Percentiles rank a stretch among this genome's conserved stretches.
Conservation (phyloP, 2,113 vertebrate genomes). For the Nematolebias whitei region DNA sequence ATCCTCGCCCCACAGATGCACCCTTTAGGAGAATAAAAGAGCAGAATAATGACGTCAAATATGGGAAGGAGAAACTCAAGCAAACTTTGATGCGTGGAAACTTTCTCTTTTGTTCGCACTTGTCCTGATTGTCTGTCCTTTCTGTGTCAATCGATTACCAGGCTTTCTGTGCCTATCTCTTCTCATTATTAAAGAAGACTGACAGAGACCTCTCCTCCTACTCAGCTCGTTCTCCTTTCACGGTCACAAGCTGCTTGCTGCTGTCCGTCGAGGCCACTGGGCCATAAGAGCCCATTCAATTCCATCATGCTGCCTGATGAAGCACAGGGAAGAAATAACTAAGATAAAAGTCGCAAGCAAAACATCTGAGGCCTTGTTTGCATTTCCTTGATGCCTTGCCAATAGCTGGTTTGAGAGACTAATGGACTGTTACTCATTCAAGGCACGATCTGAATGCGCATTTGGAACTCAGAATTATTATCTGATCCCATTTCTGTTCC, state of each 20-base stretch:
- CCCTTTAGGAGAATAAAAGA: conserved; percentile 15
- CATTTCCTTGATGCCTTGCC: conserved; percentile 15
- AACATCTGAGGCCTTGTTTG: conserved; percentile 21
- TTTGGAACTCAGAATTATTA: too few species aligned
- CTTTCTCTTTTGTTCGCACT: conserved; percentile 30
- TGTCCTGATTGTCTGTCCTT: conserved; percentile 39
- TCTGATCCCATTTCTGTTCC: neutral
- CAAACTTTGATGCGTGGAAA: conserved; percentile 39
- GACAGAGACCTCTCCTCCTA: conserved; percentile 43
- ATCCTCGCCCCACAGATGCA: conserved; percentile 4
- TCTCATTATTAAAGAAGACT: conserved; percentile 57
- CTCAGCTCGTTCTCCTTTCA: conserved; percentile 59
- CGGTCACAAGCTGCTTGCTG: conserved; percentile 42
- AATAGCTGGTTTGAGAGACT: neutral
- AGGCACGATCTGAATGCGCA: too few species aligned
- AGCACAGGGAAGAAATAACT: conserved; percentile 37
- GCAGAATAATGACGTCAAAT: conserved; percentile 23
- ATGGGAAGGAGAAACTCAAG: conserved; percentile 7
- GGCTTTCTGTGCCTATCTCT: conserved; percentile 37
- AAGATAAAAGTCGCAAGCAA: conserved; percentile 40
- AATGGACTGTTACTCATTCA: neutral
- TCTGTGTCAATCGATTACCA: conserved; percentile 49
- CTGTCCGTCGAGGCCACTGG: conserved; percentile 46
- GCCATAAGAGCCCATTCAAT: conserved; percentile 46
- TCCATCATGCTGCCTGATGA: conserved; percentile 35